Conservation (phyloP, 2,888 invertebrate species). For the Aradus depressus region DNA sequence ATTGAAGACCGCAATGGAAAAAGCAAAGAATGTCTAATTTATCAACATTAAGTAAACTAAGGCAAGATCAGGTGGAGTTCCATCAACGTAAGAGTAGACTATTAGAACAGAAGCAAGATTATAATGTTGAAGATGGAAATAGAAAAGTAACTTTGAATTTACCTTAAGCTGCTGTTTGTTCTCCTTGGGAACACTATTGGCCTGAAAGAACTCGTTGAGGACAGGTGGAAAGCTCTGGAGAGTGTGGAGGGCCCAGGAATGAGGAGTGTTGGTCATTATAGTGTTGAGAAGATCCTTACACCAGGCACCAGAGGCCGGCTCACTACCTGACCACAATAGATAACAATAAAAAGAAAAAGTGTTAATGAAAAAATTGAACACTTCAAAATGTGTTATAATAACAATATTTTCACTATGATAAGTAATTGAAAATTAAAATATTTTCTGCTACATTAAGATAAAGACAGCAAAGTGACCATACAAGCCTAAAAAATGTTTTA, state of each 20-base stretch:
- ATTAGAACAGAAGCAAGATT: too few species aligned
- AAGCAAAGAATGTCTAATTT: background rate
- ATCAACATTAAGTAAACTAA: background rate
- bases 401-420: background rate
- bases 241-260: slow-evolving; percentile 89
- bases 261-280: slow-evolving; percentile 89
- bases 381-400: background rate
- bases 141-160: background rate
- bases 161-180: slow-evolving; percentile 78
- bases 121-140: too few species aligned
- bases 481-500: background rate
- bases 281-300: slow-evolving; percentile 80
- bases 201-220: slow-evolving; percentile 77
- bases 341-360: slow-evolving; percentile 15
- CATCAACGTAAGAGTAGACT: background rate
- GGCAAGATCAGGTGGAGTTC: background rate
- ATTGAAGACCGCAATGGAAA: too few species aligned
- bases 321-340: slow-evolving; percentile 39
- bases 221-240: slow-evolving; percentile 83
- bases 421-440: background rate
- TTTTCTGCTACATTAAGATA: background rate
- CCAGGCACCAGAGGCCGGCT: slow-evolving; percentile 59
- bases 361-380: background rate
- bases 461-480: background rate
- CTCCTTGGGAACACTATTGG: slow-evolving; percentile 71